Conservation (phyloP, 92 coral and sea anemone species). For the Palythoa caribaeorum region DNA sequence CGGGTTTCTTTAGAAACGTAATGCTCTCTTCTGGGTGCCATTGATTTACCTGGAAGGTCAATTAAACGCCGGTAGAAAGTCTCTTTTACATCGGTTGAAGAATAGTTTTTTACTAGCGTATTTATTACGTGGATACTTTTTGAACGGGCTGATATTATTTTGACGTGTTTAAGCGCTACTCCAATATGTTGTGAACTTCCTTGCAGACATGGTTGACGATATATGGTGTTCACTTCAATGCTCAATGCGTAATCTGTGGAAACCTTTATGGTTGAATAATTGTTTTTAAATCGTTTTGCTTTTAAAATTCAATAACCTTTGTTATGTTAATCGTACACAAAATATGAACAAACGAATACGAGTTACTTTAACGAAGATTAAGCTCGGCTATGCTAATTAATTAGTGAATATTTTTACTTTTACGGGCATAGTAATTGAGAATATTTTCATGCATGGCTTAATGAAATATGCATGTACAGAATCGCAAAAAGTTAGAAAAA, state of each 20-base stretch:
- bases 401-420: not conserved
- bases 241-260: conserved; percentile 14
- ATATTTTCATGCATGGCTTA: not conserved
- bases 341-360: not conserved
- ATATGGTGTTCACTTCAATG: not conserved
- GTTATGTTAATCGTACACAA: conserved; percentile 28
- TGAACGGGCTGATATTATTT: not conserved
- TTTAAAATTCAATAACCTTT: not conserved
- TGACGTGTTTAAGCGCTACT: not conserved
- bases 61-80: not conserved
- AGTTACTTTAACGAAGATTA: not conserved
- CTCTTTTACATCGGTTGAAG: not conserved
- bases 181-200: not conserved
- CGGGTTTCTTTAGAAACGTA: not conserved
- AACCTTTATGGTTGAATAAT: not conserved
- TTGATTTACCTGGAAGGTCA: not conserved
- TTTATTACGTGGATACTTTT: not conserved
- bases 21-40: not conserved
- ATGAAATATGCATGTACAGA: too few species aligned
- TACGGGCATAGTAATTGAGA: not conserved
- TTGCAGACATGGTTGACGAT: not conserved
- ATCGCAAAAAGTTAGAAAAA: too few species aligned
- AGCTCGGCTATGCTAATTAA: not conserved
- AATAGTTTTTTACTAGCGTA: not conserved
- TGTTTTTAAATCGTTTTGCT: conserved; percentile 6